Percentiles rank a stretch among this genome's conserved stretches.
Conservation (phyloP, 2,797 vertebrate species). For the Onychomys torridus region DNA sequence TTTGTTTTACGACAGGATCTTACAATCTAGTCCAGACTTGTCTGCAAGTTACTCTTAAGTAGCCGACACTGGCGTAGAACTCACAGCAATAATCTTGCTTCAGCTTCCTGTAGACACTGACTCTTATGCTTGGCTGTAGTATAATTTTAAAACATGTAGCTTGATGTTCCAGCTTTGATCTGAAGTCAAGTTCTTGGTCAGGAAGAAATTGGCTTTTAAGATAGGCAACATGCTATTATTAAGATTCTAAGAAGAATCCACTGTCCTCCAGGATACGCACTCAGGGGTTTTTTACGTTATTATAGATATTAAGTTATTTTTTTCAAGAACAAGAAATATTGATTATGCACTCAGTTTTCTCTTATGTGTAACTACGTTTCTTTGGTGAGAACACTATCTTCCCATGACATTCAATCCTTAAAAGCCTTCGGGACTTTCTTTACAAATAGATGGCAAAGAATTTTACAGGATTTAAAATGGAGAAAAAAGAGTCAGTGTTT, state of each 20-base stretch:
- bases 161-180: not conserved
- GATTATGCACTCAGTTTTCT: slow-evolving; percentile 27
- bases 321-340: slow-evolving; percentile 29
- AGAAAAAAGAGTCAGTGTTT: not conserved
- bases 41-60: not conserved
- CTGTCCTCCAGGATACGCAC: not conserved
- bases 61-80: not conserved
- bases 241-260: not conserved
- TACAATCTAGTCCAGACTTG: not conserved
- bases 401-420: slow-evolving; percentile 34
- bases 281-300: not conserved
- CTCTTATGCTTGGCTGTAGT: not conserved
- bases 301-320: slow-evolving; percentile 13
- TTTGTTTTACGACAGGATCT: not conserved
- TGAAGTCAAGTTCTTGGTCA: not conserved
- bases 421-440: slow-evolving; percentile 53
- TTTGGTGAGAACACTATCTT: slow-evolving; percentile 5
- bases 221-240: not conserved
- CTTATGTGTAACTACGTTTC: slow-evolving; percentile 4
- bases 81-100: not conserved
- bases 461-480: slow-evolving; percentile 60
- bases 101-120: not conserved
- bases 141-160: not conserved
- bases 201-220: not conserved
- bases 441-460: slow-evolving; percentile 58